Evolutionary conservation across 1,140 invertebrate species (phyloP).

Genomic region (Drosophila trapezifrons): DNA sequence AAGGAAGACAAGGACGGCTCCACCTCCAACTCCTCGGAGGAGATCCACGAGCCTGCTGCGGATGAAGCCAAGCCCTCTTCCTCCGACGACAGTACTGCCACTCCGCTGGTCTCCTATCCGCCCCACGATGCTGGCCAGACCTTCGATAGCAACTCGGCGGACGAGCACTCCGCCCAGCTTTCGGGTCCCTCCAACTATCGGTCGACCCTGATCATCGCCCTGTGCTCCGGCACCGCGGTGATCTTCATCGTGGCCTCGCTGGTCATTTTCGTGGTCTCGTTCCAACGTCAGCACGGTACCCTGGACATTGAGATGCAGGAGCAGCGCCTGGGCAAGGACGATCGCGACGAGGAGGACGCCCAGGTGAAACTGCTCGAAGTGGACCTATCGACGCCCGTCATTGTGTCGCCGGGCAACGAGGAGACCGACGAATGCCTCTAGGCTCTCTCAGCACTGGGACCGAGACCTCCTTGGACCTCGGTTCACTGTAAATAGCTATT

Average conservation of each 20-base stretch:
- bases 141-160: conserved; percentile 71
- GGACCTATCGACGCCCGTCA: conserved; percentile 62
- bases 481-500: conserved; percentile 69
- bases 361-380: conserved; percentile 76
- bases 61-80: conserved; percentile 46
- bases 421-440: conserved; percentile 75
- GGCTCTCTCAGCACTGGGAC: conserved; percentile 12
- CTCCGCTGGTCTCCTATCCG: conserved; percentile 69
- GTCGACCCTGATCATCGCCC: conserved; percentile 69
- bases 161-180: conserved; percentile 61
- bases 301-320: conserved; percentile 82
- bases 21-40: conserved; percentile 4
- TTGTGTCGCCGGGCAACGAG: conserved; percentile 59
- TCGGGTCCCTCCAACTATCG: conserved; percentile 50
- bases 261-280: conserved; percentile 73
- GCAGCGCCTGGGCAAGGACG: conserved; percentile 73
- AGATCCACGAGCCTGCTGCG: neutral
- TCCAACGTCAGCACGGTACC: conserved; percentile 76
- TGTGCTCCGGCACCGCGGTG: conserved; percentile 71
- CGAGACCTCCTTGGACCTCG: neutral
- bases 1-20: conserved; percentile 9
- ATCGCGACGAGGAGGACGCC: conserved; percentile 74
- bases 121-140: conserved; percentile 68
- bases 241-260: conserved; percentile 72
- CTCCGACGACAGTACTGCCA: conserved; percentile 68